Conservation (phyloP, 2,113 vertebrate species). For the Tautogolabrus adspersus region DNA sequence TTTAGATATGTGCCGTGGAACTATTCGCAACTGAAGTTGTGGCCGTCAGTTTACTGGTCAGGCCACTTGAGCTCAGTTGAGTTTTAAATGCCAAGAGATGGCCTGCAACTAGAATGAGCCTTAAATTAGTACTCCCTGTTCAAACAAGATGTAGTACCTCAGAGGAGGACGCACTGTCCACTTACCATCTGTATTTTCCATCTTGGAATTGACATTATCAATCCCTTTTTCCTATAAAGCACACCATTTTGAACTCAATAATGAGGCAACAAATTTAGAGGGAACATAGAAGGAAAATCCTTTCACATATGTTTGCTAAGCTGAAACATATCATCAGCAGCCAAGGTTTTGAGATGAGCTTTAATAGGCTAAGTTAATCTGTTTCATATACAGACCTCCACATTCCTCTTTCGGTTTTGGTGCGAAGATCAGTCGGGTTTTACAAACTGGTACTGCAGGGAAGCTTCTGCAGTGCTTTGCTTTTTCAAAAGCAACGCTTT, state of each 20-base stretch:
- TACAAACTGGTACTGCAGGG: not conserved
- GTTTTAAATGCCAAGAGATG: conserved; percentile 62
- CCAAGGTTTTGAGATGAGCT: too few relatives aligned
- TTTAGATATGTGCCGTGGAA: conserved; percentile 65
- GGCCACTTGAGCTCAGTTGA: conserved; percentile 64
- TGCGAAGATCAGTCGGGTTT: too few relatives aligned
- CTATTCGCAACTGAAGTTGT: conserved; percentile 57
- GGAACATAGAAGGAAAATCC: too few relatives aligned
- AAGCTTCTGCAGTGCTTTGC: not conserved
- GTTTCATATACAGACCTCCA: too few relatives aligned
- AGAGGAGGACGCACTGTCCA: not conserved
- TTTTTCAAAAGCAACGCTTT: too few relatives aligned
- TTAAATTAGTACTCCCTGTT: conserved; percentile 50
- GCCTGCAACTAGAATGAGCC: conserved; percentile 45
- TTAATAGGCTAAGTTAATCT: too few relatives aligned
- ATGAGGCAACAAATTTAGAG: too few relatives aligned
- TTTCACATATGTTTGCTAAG: too few relatives aligned
- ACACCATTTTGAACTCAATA: too few relatives aligned
- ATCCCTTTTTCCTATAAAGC: too few relatives aligned
- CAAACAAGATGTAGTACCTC: conserved; percentile 36
- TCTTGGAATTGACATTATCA: not conserved
- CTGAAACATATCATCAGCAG: too few relatives aligned
- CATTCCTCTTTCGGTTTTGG: too few relatives aligned
- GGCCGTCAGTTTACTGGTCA: conserved; percentile 26
- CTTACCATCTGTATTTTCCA: not conserved